A percentile compares a stretch with the other conserved stretches of the same genome.
Evolutionary conservation across 2,888 invertebrate species (phyloP).

Genomic region (Phengaris arion): DNA sequence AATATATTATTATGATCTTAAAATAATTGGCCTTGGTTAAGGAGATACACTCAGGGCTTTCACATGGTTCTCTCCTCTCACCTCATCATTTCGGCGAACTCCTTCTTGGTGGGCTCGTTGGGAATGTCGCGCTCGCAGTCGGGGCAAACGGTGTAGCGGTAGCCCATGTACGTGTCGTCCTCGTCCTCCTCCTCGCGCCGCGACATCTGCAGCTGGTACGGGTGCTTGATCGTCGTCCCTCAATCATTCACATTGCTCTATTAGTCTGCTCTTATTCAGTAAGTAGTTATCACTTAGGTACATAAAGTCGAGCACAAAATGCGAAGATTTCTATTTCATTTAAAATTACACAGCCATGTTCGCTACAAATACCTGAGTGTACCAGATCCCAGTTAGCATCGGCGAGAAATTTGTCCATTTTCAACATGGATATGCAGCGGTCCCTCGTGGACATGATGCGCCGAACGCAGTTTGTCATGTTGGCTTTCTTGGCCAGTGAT

Average conservation of each 20-base stretch:
- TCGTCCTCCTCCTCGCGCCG: constrained; percentile 65
- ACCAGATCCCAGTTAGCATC: constrained; percentile 83
- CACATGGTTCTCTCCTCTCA: constrained; percentile 34
- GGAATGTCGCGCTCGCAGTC: constrained; percentile 79
- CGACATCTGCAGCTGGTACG: constrained; percentile 75
- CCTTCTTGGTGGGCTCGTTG: constrained; percentile 78
- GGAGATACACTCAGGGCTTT: neutral
- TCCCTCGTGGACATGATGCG: constrained; percentile 69
- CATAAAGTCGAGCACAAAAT: too few relatives aligned
- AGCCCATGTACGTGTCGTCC: constrained; percentile 72
- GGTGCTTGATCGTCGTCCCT: constrained; percentile 79
- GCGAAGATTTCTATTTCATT: too few relatives aligned
- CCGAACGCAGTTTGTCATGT: constrained; percentile 78
- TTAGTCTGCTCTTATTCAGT: neutral
- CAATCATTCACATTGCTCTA: neutral
- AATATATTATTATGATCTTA: neutral
- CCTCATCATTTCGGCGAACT: constrained; percentile 79
- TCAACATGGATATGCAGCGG: constrained; percentile 76
- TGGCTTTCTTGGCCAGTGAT: constrained; percentile 74
- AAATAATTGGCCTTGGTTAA: neutral
- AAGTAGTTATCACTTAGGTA: neutral
- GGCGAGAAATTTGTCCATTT: constrained; percentile 82
- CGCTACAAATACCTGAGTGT: constrained; percentile 51
- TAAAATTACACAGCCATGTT: too few relatives aligned
- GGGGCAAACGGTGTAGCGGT: constrained; percentile 75